Evolutionary conservation across 2,888 invertebrate genomes (phyloP), one percentile per base, ranked within the genome.

Genomic region (Heliconius erato): DNA sequence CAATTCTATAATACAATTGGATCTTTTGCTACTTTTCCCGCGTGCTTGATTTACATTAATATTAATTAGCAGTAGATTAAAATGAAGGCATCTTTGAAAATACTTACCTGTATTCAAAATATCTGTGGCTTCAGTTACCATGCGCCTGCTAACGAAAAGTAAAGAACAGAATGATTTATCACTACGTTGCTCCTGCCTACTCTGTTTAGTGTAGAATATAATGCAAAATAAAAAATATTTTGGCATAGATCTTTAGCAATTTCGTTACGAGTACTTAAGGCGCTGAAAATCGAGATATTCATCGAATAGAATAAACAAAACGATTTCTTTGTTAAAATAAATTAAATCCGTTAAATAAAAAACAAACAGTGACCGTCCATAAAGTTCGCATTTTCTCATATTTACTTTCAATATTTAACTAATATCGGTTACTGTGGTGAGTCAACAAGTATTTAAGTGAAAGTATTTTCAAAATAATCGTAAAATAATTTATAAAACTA

Each of bases 291-390:
- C 11, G 35, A 67, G 2, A 35, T 68, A 69, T 69, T 14, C 14
- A 71, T 65, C 14, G 5, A 1, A 71, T 71, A 26, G 26, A 44
- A 71, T n/a, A 71, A 71, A 71, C 44, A 44, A 0, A n/a, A n/a
- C 14, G 44, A 71, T 71, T 71, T 71, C 40, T 40, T 14, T 71
- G n/a, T 44, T 71, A 71, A 40, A 71, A 71, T 71, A 40, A 71
- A n/a, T 32, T 68, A 68, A 68, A 68, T 11, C 28, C 32, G 68
- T 68, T 68, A 68, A 68, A 16, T 32, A 11, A 9, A n/a, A 71
- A n/a, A 71, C 69, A 71, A 71, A 71, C 35, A 71, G 40, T 71
- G 69, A 71, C 35, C n/a, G n/a, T 71, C 2, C 40, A n/a, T 44
- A 26, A 71, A 12, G 2, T 71, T n/a, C 44, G 23, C 26, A 71